Conservation (phyloP, 2,888 invertebrate genomes). For the Theristus sp. region DNA sequence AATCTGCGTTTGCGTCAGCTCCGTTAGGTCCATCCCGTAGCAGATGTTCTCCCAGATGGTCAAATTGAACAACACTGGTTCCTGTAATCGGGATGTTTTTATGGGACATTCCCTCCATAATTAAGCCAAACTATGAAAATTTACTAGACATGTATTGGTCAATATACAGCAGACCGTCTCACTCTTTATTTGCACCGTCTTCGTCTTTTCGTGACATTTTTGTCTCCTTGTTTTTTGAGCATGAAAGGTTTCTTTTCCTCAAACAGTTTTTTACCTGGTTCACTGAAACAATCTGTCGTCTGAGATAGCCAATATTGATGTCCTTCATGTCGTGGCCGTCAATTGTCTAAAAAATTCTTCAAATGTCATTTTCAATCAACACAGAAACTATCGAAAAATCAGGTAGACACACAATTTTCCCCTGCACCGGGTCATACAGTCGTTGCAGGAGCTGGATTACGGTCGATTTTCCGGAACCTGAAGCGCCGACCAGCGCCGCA, state of each 20-base stretch:
- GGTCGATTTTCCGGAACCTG: not conserved
- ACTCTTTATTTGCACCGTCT: too few relatives aligned
- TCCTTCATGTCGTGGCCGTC: not conserved
- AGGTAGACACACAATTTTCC: not conserved
- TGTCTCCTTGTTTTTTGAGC: too few relatives aligned
- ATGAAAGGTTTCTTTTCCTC: too few relatives aligned
- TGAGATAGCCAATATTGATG: not conserved
- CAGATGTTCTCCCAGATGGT: constrained; percentile 1
- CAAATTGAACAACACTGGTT: not conserved
- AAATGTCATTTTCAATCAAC: too few relatives aligned
- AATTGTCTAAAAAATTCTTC: not conserved
- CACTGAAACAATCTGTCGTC: not conserved
- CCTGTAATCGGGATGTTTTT: not conserved
- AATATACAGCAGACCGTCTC: too few relatives aligned
- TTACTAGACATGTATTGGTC: too few relatives aligned
- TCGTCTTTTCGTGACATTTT: too few relatives aligned
- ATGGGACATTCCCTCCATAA: too few relatives aligned
- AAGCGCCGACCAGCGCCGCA: not conserved
- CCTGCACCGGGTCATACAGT: not conserved
- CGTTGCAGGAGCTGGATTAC: not conserved
- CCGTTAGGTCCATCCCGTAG: not conserved
- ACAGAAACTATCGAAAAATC: too few relatives aligned
- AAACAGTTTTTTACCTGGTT: not conserved
- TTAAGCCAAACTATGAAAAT: too few relatives aligned
- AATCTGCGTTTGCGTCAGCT: not conserved